Evolutionary conservation across 2,797 vertebrate species (phyloP).

Genomic region (Harpagifer antarcticus): DNA sequence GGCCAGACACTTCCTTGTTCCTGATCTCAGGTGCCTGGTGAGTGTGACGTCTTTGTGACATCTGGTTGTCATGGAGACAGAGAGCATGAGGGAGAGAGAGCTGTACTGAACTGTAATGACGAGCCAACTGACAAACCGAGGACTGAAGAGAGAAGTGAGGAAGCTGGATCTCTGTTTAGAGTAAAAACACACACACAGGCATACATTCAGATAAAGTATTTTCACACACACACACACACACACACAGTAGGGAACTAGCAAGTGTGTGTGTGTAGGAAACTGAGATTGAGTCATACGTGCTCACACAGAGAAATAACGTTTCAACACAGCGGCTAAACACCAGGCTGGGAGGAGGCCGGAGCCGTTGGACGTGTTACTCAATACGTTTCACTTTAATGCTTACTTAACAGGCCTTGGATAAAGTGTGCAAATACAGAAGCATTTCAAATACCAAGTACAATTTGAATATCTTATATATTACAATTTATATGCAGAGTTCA

Average conservation of each 20-base stretch:
- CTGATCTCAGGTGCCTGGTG: constrained; percentile 65
- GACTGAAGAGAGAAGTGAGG: constrained; percentile 72
- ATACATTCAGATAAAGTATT: constrained; percentile 48
- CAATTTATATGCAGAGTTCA: background rate
- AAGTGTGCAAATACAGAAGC: constrained; percentile 22
- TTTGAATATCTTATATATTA: background rate
- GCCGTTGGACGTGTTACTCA: constrained; percentile 77
- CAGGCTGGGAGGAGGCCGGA: constrained; percentile 60
- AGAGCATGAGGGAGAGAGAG: constrained; percentile 11
- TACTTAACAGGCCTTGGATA: constrained; percentile 50
- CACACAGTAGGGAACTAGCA: constrained; percentile 70
- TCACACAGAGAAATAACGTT: constrained; percentile 74
- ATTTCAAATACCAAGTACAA: background rate
- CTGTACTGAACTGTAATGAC: constrained; percentile 14
- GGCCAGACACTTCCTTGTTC: constrained; percentile 70
- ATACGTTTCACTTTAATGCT: constrained; percentile 70
- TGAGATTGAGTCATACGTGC: constrained; percentile 83
- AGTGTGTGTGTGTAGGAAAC: constrained; percentile 77
- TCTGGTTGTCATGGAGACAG: constrained; percentile 52
- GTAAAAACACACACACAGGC: constrained; percentile 49
- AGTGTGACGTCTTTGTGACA: constrained; percentile 42
- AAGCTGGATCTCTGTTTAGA: constrained; percentile 75
- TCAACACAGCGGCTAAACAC: constrained; percentile 75
- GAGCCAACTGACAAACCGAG: constrained; percentile 49
- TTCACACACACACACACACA: constrained; percentile 32